A percentile compares a stretch with the other conserved stretches of the same genome.
Evolutionary conservation across 1,140 invertebrate genomes (phyloP).

Genomic region (Bombus affinis): DNA sequence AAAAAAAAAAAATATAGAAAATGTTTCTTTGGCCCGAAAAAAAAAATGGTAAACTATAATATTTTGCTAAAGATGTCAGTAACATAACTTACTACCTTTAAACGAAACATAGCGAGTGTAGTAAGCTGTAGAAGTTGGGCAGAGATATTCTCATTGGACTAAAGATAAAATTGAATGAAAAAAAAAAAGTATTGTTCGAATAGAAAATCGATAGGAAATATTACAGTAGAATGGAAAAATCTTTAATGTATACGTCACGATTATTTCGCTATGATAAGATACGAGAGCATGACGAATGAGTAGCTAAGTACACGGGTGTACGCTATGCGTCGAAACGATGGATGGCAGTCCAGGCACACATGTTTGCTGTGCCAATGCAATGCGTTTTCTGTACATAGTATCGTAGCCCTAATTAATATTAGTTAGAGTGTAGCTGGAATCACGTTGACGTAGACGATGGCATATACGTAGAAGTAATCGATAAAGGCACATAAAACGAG

Average conservation of each 20-base stretch:
- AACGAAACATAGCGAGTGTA: background rate
- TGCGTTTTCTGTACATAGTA: slow-evolving; percentile 73
- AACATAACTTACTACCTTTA: no score
- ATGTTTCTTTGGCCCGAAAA: no score
- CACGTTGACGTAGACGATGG: slow-evolving; percentile 48
- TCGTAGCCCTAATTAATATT: slow-evolving; percentile 64
- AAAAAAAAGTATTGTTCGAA: no score
- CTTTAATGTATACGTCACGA: background rate
- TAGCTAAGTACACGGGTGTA: background rate
- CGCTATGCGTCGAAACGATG: slow-evolving; percentile 7
- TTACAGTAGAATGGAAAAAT: background rate
- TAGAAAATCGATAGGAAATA: background rate
- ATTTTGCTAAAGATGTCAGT: background rate
- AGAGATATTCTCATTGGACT: background rate
- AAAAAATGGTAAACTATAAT: background rate
- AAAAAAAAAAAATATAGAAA: background rate
- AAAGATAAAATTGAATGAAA: no score
- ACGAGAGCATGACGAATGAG: slow-evolving; percentile 3
- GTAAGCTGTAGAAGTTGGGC: background rate
- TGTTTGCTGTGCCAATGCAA: slow-evolving; percentile 72
- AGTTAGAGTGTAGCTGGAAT: slow-evolving; percentile 57
- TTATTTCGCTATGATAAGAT: background rate
- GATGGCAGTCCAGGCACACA: slow-evolving; percentile 67
- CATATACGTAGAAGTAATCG: slow-evolving; percentile 42
- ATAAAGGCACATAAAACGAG: slow-evolving; percentile 45